Evolutionary conservation across 2,797 vertebrate genomes (phyloP).

Genomic region (Myotis vivesi): DNA sequence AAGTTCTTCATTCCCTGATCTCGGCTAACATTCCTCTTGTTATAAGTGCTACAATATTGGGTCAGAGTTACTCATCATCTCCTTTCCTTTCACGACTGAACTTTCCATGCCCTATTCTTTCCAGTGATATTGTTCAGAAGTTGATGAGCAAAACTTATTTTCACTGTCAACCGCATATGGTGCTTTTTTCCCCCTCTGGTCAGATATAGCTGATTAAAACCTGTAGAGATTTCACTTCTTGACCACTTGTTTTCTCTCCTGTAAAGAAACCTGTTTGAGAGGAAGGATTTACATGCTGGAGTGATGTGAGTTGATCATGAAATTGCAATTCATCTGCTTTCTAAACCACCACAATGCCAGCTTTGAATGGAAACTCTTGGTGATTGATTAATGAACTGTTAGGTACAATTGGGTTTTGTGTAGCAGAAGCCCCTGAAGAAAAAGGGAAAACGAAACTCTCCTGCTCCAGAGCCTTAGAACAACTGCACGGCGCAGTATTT

Average conservation of each 20-base stretch:
- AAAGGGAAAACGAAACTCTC: constrained; percentile 50
- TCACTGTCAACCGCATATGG: background rate
- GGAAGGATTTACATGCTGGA: background rate
- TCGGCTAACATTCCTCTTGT: background rate
- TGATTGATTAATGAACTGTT: constrained; percentile 64
- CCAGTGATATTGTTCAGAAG: background rate
- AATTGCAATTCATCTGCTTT: constrained; percentile 31
- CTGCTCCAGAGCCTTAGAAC: constrained; percentile 39
- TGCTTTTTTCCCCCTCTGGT: background rate
- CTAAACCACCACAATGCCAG: constrained; percentile 8
- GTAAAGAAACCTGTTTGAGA: background rate
- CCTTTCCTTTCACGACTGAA: background rate
- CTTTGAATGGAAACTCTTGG: constrained; percentile 50
- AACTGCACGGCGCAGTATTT: constrained; percentile 26
- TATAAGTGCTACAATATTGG: background rate
- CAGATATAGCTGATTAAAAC: background rate
- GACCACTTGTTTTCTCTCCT: constrained; percentile 15
- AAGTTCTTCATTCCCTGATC: background rate
- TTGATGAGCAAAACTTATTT: constrained; percentile 1
- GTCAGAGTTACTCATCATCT: background rate
- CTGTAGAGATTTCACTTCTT: background rate
- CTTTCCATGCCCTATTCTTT: background rate
- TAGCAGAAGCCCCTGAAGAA: constrained; percentile 31
- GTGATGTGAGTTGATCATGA: constrained; percentile 10
- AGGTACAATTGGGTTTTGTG: constrained; percentile 54